Conservation (phyloP, 2,888 invertebrate species). For the Pammene fasciana region DNA sequence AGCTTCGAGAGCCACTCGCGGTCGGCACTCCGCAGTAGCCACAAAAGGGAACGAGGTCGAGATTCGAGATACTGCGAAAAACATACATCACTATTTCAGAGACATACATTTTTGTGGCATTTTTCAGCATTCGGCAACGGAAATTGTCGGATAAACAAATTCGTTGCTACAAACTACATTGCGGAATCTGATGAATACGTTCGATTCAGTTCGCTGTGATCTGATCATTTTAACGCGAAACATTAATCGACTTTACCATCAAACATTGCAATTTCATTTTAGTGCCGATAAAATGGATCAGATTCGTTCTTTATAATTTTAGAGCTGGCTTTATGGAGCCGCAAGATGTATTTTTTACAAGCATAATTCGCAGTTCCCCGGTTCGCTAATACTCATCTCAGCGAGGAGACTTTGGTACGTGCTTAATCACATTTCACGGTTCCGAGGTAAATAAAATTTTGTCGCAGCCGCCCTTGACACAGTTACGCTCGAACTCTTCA, state of each 20-base stretch:
- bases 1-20: constrained; percentile 24
- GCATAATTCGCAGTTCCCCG: background rate
- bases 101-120: constrained; percentile 17
- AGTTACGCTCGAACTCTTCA: constrained; percentile 42
- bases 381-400: constrained; percentile 13
- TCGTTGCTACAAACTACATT: constrained; percentile 11
- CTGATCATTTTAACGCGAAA: constrained; percentile 5
- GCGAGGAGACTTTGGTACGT: constrained; percentile 13
- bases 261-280: constrained; percentile 27
- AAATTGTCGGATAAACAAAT: constrained; percentile 24
- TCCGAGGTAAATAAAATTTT: constrained; percentile 51
- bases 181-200: background rate
- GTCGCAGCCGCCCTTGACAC: constrained; percentile 53
- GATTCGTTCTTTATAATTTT: constrained; percentile 27
- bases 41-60: constrained; percentile 35
- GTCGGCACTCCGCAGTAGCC: background rate
- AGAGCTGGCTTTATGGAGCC: constrained; percentile 24
- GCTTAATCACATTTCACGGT: constrained; percentile 47
- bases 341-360: constrained; percentile 23
- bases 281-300: constrained; percentile 35
- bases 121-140: constrained; percentile 12
- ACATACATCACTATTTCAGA: constrained; percentile 20
- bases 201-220: constrained; percentile 12
- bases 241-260: constrained; percentile 32
- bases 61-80: constrained; percentile 19